These are phyloP conservation scores for Cyrtorhinus lividipennis DNA, from an alignment of 1,140 invertebrate species.

Conservation along the genomic window DNA sequence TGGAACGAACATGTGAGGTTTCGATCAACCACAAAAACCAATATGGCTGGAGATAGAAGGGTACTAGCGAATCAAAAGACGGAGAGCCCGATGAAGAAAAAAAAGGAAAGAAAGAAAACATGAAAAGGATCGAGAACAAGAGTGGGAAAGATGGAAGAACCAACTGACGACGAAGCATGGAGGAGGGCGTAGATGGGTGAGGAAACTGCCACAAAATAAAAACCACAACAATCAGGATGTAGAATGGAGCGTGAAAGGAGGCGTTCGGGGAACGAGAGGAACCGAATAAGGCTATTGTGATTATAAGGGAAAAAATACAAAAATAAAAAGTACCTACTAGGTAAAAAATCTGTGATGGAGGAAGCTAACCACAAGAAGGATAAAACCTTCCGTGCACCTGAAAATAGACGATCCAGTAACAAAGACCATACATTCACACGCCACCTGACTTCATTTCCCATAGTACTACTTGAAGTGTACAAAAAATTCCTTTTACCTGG, in stretches of 20 bases:
- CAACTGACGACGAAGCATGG: background rate
- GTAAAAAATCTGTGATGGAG: background rate
- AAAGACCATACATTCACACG: background rate
- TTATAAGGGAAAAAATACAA: background rate
- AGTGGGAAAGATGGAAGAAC: background rate
- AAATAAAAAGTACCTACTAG: background rate
- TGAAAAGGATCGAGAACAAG: no score
- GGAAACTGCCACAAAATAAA: background rate
- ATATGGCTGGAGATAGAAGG: background rate
- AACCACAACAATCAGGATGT: background rate
- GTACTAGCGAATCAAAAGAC: background rate
- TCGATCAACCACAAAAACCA: no score
- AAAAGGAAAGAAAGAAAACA: background rate
- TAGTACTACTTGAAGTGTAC: background rate
- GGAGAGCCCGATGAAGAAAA: background rate
- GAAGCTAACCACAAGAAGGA: background rate
- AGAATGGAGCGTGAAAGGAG: background rate
- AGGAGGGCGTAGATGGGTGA: background rate
- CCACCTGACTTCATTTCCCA: background rate
- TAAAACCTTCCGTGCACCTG: background rate
- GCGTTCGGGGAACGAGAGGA: background rate
- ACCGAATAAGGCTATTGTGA: background rate
- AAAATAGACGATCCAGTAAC: background rate
- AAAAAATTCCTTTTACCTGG: background rate
- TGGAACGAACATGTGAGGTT: no score